Conservation (phyloP, 2,113 vertebrate species). For the Plectropomus leopardus region DNA sequence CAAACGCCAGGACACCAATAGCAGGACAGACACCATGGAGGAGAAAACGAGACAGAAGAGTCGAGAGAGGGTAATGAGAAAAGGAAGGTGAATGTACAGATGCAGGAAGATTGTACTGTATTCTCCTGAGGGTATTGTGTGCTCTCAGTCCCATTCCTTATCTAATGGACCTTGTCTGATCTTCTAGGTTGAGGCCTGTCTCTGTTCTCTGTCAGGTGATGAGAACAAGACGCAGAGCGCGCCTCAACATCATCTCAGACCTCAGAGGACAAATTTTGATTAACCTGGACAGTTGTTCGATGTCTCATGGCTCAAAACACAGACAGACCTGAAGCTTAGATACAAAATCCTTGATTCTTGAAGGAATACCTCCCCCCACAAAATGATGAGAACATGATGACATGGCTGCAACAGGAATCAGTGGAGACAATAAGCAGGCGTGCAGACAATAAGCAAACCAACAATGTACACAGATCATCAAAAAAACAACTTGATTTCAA, state of each 20-base stretch:
- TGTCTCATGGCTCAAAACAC: neutral
- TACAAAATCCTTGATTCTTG: neutral
- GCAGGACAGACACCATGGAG: neutral
- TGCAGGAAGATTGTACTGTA: conserved; percentile 27
- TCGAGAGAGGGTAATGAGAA: conserved; percentile 38
- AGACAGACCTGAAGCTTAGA: neutral
- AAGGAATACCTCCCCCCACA: too few species aligned
- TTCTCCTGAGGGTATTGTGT: conserved; percentile 28
- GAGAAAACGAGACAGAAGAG: conserved; percentile 10
- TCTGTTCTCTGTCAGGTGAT: conserved; percentile 23
- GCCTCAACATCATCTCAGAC: conserved; percentile 6
- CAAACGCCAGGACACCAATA: neutral
- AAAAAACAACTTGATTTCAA: too few species aligned
- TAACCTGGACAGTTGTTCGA: neutral
- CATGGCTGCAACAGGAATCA: too few species aligned
- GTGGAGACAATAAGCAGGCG: too few species aligned
- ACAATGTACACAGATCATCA: too few species aligned
- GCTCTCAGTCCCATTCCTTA: conserved; percentile 27
- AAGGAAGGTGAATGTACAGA: conserved; percentile 33
- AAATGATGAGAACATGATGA: too few species aligned
- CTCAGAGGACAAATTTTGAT: conserved; percentile 42
- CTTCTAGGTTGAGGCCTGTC: neutral
- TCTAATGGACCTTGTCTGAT: conserved; percentile 49
- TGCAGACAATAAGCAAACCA: too few species aligned
- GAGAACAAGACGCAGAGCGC: neutral